phyloP scores from a whole-genome alignment of 2,113 vertebrate species.

The Globicephala melas region DNA sequence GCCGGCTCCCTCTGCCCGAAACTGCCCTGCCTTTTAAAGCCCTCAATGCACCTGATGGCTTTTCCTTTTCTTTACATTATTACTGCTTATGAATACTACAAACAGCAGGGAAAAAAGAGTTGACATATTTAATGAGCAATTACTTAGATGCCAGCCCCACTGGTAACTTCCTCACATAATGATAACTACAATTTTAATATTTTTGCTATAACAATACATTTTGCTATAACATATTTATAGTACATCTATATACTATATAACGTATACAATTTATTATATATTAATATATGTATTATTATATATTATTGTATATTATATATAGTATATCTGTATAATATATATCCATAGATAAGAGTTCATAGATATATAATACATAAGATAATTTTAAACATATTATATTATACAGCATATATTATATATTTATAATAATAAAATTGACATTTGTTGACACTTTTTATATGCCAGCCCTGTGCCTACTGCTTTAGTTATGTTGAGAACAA shows the following conservation, averaged over 20 bases:
- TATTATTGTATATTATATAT: background rate
- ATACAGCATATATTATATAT: background rate
- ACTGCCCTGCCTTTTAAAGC: background rate
- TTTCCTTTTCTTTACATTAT: background rate
- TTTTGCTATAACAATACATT: background rate
- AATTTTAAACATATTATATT: background rate
- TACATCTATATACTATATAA: background rate
- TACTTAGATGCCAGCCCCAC: no score
- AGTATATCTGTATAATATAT: background rate
- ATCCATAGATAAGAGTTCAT: background rate
- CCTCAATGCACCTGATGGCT: background rate
- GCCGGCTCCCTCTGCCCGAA: background rate
- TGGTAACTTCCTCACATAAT: background rate
- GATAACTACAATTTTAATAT: background rate
- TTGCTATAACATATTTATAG: background rate
- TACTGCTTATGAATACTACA: background rate
- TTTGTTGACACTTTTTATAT: background rate
- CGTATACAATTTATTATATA: background rate
- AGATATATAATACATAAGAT: background rate
- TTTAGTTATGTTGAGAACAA: background rate
- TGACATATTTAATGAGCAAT: background rate
- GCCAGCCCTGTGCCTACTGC: background rate
- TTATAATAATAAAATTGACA: background rate
- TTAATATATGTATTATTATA: background rate
- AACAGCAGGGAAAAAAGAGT: background rate